These are phyloP conservation scores for Clusia tigrina DNA, from an alignment of 2,888 invertebrate species.

Conservation along the genomic window DNA sequence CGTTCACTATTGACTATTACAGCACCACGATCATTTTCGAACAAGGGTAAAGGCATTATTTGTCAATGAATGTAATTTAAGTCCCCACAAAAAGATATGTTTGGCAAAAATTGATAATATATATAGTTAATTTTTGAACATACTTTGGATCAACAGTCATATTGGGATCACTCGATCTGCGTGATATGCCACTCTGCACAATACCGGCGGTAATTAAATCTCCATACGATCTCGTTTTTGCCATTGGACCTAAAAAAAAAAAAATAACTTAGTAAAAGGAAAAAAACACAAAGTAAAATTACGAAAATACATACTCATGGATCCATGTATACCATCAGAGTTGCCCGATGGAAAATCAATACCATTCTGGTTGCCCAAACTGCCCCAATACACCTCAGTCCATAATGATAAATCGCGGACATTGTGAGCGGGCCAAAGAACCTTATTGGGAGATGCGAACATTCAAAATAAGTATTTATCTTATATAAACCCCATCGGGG, in stretches of 20 bases:
- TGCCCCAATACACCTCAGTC: slow-evolving; percentile 84
- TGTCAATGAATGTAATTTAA: not conserved
- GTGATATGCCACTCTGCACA: slow-evolving; percentile 67
- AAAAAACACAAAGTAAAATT: not conserved
- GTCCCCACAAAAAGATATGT: not conserved
- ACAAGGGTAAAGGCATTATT: too few relatives aligned
- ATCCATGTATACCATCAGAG: slow-evolving; percentile 52
- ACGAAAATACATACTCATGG: slow-evolving; percentile 44
- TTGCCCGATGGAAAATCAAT: slow-evolving; percentile 61
- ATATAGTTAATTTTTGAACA: slow-evolving; percentile 42
- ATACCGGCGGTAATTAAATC: slow-evolving; percentile 76
- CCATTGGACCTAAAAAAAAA: slow-evolving; percentile 68
- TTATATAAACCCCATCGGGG: not conserved
- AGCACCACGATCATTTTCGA: too few relatives aligned
- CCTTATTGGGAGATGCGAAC: slow-evolving; percentile 65
- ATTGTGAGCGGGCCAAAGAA: slow-evolving; percentile 86
- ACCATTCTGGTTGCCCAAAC: slow-evolving; percentile 64
- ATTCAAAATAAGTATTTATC: not conserved
- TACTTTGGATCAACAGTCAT: slow-evolving; percentile 78
- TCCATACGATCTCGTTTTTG: slow-evolving; percentile 86
- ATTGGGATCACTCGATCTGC: slow-evolving; percentile 87
- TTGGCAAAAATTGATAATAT: not conserved
- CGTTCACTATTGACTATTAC: too few relatives aligned
- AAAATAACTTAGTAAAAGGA: slow-evolving; percentile 10
- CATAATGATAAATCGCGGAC: slow-evolving; percentile 84